Conservation (phyloP, 2,113 vertebrate species). For the Plecturocebus donacophilus region DNA sequence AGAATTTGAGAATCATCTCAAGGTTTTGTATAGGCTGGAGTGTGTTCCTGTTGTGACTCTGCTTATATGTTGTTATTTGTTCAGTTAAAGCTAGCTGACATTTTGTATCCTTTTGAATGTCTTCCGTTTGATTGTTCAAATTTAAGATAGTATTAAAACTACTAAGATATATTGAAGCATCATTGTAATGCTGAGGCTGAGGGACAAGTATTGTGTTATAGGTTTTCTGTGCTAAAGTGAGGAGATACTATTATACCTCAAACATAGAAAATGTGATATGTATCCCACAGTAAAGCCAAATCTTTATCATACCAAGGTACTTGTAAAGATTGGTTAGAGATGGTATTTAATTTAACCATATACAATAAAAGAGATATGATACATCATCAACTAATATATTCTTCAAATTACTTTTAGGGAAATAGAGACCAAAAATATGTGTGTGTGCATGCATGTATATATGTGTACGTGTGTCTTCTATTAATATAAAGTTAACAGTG, state of each 20-base stretch:
- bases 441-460: neutral
- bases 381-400: slow-evolving; percentile 29
- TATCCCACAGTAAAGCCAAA: neutral
- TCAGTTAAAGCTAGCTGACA: neutral
- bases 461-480: neutral
- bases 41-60: neutral
- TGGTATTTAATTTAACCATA: neutral
- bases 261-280: slow-evolving; percentile 9
- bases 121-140: slow-evolving; percentile 34
- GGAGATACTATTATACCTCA: neutral
- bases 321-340: neutral
- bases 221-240: slow-evolving; percentile 3
- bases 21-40: neutral
- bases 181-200: neutral
- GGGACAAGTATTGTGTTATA: neutral
- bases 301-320: neutral
- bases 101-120: neutral
- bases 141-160: slow-evolving; percentile 18
- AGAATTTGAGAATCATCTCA: slow-evolving; percentile 18
- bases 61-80: neutral
- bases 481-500: neutral
- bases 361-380: neutral
- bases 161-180: neutral
- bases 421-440: neutral
- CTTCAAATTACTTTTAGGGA: neutral